Conservation (phyloP, 2,888 invertebrate species). For the Hedya salicella region DNA sequence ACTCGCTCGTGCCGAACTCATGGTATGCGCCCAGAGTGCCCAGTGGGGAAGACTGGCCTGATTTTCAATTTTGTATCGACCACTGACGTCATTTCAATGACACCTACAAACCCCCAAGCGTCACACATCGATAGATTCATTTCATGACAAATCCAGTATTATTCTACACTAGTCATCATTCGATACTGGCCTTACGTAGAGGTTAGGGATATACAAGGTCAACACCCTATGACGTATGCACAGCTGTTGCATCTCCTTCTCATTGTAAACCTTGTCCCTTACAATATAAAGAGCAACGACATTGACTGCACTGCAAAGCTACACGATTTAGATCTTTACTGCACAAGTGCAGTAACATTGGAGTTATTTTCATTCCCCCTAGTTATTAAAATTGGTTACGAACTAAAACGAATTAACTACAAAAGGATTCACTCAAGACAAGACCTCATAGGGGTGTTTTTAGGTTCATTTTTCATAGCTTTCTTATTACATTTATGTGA, state of each 20-base stretch:
- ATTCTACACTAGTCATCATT: not conserved
- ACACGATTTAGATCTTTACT: not conserved
- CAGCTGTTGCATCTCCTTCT: constrained; percentile 25
- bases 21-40: too few relatives aligned
- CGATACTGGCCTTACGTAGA: constrained; percentile 16
- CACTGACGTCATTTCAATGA: too few relatives aligned
- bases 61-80: too few relatives aligned
- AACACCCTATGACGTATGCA: constrained; percentile 25
- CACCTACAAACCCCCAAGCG: not conserved
- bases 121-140: not conserved
- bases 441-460: not conserved
- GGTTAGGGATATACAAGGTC: constrained; percentile 33
- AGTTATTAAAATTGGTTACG: constrained; percentile 2
- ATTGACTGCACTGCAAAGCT: not conserved
- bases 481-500: not conserved
- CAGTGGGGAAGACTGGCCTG: too few relatives aligned
- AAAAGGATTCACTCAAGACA: not conserved
- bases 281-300: not conserved
- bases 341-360: not conserved
- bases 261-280: not conserved
- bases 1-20: too few relatives aligned
- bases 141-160: not conserved
- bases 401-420: not conserved
- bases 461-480: constrained; percentile 9
- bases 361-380: constrained; percentile 20